These are phyloP conservation scores for Oedothorax gibbosus DNA, from an alignment of 1,140 invertebrate genomes.

Conservation along the genomic window DNA sequence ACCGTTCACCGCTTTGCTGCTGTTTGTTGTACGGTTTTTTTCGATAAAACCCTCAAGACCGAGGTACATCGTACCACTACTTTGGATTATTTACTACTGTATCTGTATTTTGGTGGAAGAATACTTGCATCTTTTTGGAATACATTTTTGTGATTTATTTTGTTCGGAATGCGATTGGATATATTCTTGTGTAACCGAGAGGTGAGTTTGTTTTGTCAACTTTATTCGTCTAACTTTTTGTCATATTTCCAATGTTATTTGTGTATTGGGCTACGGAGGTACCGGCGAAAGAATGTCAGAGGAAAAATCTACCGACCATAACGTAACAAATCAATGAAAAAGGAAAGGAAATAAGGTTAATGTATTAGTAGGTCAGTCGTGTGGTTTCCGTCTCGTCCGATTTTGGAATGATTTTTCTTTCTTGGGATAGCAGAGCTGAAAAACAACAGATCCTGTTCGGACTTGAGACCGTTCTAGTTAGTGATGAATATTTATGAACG, in stretches of 20 bases:
- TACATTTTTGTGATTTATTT: too few species aligned
- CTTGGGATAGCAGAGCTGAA: neutral
- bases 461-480: neutral
- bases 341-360: constrained; percentile 41
- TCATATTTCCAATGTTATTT: neutral
- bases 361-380: constrained; percentile 51
- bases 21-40: neutral
- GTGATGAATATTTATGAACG: too few species aligned
- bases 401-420: too few species aligned
- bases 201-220: neutral
- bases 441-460: constrained; percentile 37
- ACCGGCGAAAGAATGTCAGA: neutral
- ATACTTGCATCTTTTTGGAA: too few species aligned
- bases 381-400: constrained; percentile 20
- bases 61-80: too few species aligned
- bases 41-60: too few species aligned
- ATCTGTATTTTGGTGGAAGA: too few species aligned
- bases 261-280: neutral
- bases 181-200: neutral
- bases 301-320: neutral
- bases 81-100: too few species aligned
- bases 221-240: neutral
- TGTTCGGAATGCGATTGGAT: neutral
- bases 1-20: too few species aligned
- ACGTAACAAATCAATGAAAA: neutral